Conservation (phyloP, 2,113 vertebrate species). For the Spea multiplicata region DNA sequence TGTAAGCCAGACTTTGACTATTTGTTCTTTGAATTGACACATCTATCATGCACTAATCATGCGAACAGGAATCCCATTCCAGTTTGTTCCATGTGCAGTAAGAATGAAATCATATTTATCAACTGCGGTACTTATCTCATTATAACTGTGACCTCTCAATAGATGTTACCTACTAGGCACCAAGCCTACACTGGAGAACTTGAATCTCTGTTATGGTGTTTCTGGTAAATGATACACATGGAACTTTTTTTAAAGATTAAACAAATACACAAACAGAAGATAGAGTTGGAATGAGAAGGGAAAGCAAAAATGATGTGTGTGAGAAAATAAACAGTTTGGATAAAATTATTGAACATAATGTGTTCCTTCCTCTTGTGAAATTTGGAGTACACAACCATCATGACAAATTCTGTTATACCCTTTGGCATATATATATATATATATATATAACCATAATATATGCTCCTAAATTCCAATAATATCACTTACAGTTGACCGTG, state of each 20-base stretch:
- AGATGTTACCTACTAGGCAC: constrained; percentile 39
- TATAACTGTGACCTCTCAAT: constrained; percentile 26
- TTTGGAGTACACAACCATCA: too few relatives aligned
- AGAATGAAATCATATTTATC: constrained; percentile 20
- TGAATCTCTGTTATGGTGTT: constrained; percentile 31
- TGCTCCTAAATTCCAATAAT: too few relatives aligned
- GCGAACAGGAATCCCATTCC: constrained; percentile 7
- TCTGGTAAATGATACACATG: constrained; percentile 40
- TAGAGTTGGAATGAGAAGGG: constrained; percentile 4
- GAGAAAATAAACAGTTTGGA: background rate
- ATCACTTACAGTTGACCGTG: too few relatives aligned
- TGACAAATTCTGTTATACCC: too few relatives aligned
- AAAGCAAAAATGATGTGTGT: background rate
- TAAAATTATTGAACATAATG: background rate
- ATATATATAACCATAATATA: too few relatives aligned
- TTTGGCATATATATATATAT: too few relatives aligned
- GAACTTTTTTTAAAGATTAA: constrained; percentile 39
- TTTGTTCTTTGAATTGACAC: constrained; percentile 7
- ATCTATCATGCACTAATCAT: constrained; percentile 6
- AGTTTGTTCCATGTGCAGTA: background rate
- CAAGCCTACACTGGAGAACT: constrained; percentile 9
- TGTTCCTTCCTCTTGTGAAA: background rate
- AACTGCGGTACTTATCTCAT: constrained; percentile 11
- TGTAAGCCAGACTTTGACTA: constrained; percentile 34
- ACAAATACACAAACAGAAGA: constrained; percentile 34